Conservation (phyloP, 2,888 invertebrate species). For the Rosalia funebris region DNA sequence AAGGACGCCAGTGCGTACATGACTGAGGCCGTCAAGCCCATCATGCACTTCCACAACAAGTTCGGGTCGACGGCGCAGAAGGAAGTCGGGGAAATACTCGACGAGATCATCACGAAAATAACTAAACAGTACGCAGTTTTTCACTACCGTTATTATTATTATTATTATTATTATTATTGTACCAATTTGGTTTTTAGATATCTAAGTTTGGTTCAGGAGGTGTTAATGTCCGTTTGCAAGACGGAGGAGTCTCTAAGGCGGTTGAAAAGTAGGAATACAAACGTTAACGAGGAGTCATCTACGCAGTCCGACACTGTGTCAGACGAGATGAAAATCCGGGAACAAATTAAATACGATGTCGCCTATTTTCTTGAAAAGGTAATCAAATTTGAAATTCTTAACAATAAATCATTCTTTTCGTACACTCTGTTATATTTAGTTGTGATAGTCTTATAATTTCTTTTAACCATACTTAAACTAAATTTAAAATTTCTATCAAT, state of each 20-base stretch:
- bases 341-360: conserved; percentile 90
- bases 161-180: too few relatives aligned
- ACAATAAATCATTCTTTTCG: too few relatives aligned
- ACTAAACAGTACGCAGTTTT: conserved; percentile 66
- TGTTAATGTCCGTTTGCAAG: conserved; percentile 91
- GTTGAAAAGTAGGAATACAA: conserved; percentile 70
- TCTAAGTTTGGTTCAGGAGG: conserved; percentile 82
- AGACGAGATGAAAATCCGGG: conserved; percentile 94
- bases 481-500: too few relatives aligned
- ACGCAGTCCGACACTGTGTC: conserved; percentile 64
- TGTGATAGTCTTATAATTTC: too few relatives aligned
- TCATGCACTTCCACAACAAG: conserved; percentile 69
- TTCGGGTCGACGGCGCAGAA: conserved; percentile 62
- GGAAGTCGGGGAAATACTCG: conserved; percentile 61
- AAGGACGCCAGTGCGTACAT: conserved; percentile 82
- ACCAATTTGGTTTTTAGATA: conserved; percentile 66
- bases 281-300: conserved; percentile 62
- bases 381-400: too few relatives aligned
- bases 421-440: too few relatives aligned
- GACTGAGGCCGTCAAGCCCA: conserved; percentile 60
- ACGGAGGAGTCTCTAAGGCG: conserved; percentile 94
- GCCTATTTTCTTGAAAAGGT: conserved; percentile 72
- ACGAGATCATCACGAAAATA: conserved; percentile 62
- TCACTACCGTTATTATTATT: too few relatives aligned
- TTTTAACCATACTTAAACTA: too few relatives aligned